Conservation (phyloP, 2,113 vertebrate species). For the Hypanus sabinus region DNA sequence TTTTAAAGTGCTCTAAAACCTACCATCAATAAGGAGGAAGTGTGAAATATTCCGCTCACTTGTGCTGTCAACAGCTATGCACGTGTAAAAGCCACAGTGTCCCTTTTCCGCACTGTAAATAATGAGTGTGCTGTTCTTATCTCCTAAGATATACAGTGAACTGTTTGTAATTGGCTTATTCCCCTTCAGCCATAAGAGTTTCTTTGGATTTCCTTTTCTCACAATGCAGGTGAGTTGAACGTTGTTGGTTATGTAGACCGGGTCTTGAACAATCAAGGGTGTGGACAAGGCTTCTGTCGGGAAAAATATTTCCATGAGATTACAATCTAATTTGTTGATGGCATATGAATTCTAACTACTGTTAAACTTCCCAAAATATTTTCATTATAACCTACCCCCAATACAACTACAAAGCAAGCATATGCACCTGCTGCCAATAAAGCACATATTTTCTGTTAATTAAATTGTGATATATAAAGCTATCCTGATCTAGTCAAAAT, state of each 20-base stretch:
- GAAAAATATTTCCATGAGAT: neutral
- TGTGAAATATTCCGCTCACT: neutral
- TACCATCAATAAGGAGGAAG: conserved; percentile 22
- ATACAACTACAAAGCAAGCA: neutral
- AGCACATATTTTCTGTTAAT: no score
- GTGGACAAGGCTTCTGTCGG: neutral
- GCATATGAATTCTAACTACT: neutral
- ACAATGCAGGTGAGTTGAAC: conserved; percentile 23
- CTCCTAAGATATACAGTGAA: neutral
- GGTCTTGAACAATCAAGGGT: conserved; percentile 15
- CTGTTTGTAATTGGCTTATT: neutral
- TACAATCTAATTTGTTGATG: no score
- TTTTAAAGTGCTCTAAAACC: neutral
- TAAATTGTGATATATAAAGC: neutral
- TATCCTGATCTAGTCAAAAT: neutral
- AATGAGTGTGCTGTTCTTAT: neutral
- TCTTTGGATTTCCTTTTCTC: neutral
- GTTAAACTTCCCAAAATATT: neutral
- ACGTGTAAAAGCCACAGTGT: conserved; percentile 11
- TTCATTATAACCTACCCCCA: neutral
- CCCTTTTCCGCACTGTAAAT: neutral
- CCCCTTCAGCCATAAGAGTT: neutral
- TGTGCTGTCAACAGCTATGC: neutral
- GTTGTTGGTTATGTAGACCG: neutral
- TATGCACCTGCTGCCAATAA: neutral